Conservation (phyloP, 2,113 vertebrate species). For the Peucedramus taeniatus region DNA sequence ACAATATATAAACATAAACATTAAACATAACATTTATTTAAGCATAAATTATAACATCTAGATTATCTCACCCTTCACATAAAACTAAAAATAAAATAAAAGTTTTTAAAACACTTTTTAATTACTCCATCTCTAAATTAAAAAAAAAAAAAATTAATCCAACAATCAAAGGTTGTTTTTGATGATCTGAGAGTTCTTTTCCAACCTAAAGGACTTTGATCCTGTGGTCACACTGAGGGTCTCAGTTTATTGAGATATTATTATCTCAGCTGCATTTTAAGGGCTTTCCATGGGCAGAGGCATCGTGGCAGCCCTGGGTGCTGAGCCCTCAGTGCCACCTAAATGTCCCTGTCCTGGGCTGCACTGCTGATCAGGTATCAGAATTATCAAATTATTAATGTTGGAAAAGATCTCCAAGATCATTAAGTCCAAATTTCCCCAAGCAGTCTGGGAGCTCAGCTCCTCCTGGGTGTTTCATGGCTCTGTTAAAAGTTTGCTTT, state of each 20-base stretch:
- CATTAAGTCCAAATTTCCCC: no score
- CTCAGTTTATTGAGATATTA: no score
- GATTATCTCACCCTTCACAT: no score
- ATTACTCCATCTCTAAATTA: no score
- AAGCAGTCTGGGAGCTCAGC: not conserved
- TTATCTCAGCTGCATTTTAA: not conserved
- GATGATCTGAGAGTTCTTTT: not conserved
- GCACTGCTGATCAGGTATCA: not conserved
- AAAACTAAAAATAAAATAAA: no score
- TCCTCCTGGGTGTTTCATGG: not conserved
- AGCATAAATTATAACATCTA: no score
- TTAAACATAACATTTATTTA: no score
- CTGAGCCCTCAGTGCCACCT: not conserved
- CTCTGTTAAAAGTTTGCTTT: not conserved
- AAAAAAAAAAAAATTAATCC: no score
- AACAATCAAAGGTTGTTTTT: not conserved
- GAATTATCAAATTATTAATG: not conserved
- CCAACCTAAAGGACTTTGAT: not conserved
- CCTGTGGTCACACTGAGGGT: not conserved
- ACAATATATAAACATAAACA: no score
- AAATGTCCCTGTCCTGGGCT: not conserved
- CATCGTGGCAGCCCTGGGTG: accelerated
- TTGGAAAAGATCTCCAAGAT: not conserved
- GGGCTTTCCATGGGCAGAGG: not conserved
- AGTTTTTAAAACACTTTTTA: no score